A percentile compares a stretch with the other conserved stretches of the same genome.
phyloP scores from a whole-genome alignment of 2,888 invertebrate genomes.

The Neocrepidodera transversa region DNA sequence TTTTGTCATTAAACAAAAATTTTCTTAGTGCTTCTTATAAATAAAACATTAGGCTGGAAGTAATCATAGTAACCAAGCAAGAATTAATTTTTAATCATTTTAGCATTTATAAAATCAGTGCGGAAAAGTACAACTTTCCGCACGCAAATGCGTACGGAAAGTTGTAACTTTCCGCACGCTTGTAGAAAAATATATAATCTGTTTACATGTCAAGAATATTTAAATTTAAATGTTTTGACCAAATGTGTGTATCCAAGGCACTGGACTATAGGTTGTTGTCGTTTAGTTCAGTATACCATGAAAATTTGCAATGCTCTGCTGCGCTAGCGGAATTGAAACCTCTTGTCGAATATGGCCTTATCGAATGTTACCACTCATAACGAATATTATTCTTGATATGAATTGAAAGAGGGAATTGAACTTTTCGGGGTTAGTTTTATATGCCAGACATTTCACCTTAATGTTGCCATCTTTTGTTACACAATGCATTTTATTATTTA shows the following conservation, averaged over 20 bases:
- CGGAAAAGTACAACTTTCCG: no score
- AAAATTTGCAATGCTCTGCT: conserved; percentile 31
- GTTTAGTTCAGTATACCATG: conserved; percentile 26
- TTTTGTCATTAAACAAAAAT: no score
- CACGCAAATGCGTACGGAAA: no score
- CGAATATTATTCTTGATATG: conserved; percentile 19
- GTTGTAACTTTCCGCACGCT: no score
- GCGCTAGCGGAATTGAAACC: conserved; percentile 31
- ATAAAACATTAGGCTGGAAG: no score
- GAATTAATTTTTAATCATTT: no score
- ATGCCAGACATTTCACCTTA: conserved; percentile 1
- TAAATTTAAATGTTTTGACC: no score
- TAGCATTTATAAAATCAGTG: no score
- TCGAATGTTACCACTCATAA: conserved; percentile 27
- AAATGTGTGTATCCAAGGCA: not conserved
- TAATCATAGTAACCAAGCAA: no score
- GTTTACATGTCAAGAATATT: no score
- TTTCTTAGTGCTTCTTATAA: no score
- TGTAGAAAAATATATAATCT: no score
- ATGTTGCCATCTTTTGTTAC: not conserved
- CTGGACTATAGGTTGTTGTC: conserved; percentile 18
- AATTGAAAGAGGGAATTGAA: conserved; percentile 9
- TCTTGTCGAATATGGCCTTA: conserved; percentile 33
- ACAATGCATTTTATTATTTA: conserved; percentile 13
- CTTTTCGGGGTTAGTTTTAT: conserved; percentile 9